Base-by-base conservation (phyloP, 2,888 invertebrate species). In the Bellardia bayeri region DNA sequence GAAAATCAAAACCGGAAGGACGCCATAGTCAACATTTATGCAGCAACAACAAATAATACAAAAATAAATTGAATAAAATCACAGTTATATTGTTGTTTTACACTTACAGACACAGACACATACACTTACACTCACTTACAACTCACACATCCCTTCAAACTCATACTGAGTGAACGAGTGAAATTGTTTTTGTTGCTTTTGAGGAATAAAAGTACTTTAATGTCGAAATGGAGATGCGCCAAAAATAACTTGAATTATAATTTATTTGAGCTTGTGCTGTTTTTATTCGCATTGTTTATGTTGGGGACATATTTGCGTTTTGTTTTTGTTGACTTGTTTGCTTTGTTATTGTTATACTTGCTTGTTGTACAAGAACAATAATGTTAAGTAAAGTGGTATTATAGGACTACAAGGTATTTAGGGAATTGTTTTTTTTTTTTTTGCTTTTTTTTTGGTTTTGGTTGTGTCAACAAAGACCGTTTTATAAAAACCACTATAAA, bases 301-400 rank as follows among this genome's bases (percentile, higher is more conserved):
- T 63, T 51, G 51, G 71, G 80, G 79, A 66, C 58, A 76, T 63
- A 49, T 40, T 30, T 69, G 16, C 61, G 51, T 71, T 61, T 58
- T 58, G 23, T 79, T 30, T 45, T 49, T 79, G 45, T 42, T 54
- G 45, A 11, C n/a, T 54, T 63, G 23, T 66, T 61, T 68, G 0
- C 63, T 61, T 58, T 75, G 33, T 30, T 51, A 9, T 40, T 69
- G 76, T 78, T 61, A 16, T 69, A 56, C 49, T 69, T 64, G 37
- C 42, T 45, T 71, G 66, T 76, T 66, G 68, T 81, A 79, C 76
- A 81, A 83, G 45, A 61, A 84, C 84, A 76, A 82, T 76, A 84
- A 85, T 85, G 87, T 87, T 87, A 74, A 76, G 72, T 87, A 84
- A 87, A 87, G 84, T 84, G 82, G 84, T 79, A 82, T 87, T 85